Evolutionary conservation across 2,888 invertebrate species (phyloP), one percentile per base, ranked within the genome.

Genomic region (Sphaeridia pumilis): DNA sequence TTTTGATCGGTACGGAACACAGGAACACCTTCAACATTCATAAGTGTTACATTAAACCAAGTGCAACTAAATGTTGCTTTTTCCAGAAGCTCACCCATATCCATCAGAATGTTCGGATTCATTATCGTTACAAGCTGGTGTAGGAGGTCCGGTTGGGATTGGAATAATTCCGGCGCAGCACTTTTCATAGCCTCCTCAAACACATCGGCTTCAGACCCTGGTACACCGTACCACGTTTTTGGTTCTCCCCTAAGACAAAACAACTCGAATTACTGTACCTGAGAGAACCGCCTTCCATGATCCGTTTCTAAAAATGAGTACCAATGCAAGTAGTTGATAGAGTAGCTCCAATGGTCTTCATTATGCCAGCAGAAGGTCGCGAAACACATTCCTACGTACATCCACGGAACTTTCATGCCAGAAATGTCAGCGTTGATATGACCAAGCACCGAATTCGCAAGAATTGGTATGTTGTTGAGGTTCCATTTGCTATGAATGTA

Each of bases 301-400:
- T n/a, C n/a, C n/a, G n/a, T n/a, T n/a, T n/a, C n/a, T n/a, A n/a
- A n/a, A n/a, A n/a, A n/a, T n/a, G n/a, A n/a, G n/a, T n/a, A 76
- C 97, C 97, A 97, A 70, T 98, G 98, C 62, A 97, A 75, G 70
- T 98, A 98, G 72, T 99, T 99, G 67, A 98, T 95, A 17, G 95
- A 95, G 70, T 97, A 98, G 68, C 94, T 95, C 98, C 98, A 98
- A 70, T 98, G 98, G 70, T 98, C 98, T 72, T 98, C 98, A 67
- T 94, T 98, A 74, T 99, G 98, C 98, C 98, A 99, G 71, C 97
- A 97, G 71, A 98, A 98, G 2, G 97, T 93, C 1, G 95, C 92
- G 72, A 98, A 99, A 70, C 95, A 97, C 98, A 99, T 99, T 41
- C 98, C 98, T 42, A 99, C 97, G 71, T 99, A 99, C 80, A 97